Evolutionary conservation across 2,888 invertebrate species (phyloP).

Genomic region (Aproaerema taeniolella): DNA sequence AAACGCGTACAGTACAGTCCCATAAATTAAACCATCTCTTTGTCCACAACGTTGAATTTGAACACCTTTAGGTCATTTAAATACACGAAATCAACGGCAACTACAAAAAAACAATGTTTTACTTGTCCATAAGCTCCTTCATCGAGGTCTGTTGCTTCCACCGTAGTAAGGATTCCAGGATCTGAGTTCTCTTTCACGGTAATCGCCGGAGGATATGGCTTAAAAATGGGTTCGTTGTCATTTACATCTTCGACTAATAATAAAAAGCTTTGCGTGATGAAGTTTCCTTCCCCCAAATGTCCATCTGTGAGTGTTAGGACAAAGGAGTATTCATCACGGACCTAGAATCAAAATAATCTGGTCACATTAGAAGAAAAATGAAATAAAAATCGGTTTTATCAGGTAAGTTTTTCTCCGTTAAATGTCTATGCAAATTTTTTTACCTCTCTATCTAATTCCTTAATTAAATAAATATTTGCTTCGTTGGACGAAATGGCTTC

Average conservation of each 20-base stretch:
- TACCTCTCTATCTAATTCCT: constrained; percentile 94
- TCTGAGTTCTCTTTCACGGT: constrained; percentile 87
- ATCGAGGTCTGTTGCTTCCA: constrained; percentile 93
- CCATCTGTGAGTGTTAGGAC: constrained; percentile 94
- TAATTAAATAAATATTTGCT: constrained; percentile 92
- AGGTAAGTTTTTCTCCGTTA: background rate
- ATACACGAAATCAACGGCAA: too few relatives aligned
- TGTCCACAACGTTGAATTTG: too few relatives aligned
- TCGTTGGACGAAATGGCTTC: constrained; percentile 88
- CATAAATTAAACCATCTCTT: too few relatives aligned
- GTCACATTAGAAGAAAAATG: too few relatives aligned
- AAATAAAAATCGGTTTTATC: background rate
- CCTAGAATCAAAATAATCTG: constrained; percentile 72
- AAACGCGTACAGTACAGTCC: too few relatives aligned
- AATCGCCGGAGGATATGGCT: constrained; percentile 89
- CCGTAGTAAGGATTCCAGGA: constrained; percentile 85
- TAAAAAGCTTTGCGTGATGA: constrained; percentile 92
- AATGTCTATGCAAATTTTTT: too few relatives aligned
- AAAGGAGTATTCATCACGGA: constrained; percentile 91
- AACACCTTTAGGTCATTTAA: too few relatives aligned
- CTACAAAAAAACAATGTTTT: too few relatives aligned
- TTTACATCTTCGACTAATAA: constrained; percentile 94
- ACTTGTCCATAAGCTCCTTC: constrained; percentile 95
- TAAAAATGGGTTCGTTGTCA: constrained; percentile 93
- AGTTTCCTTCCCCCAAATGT: constrained; percentile 90